Evolutionary conservation across 2,888 invertebrate genomes (phyloP), one percentile per base, ranked within the genome.

Genomic region (Leuctra nigra): DNA sequence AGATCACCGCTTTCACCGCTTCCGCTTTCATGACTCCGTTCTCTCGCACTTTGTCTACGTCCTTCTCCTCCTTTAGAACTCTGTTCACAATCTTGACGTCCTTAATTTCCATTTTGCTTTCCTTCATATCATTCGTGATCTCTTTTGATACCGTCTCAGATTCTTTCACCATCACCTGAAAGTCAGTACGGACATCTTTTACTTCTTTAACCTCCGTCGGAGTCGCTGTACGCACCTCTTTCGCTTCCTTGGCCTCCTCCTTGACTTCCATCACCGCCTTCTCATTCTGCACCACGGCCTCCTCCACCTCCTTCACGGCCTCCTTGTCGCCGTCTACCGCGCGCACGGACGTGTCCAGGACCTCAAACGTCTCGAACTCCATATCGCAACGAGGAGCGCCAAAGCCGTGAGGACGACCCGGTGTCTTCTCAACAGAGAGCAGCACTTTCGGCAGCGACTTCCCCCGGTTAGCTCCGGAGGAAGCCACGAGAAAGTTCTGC

Each of bases 341-440:
- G 44, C 53, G 48, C 13, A 54, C 62, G 20, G 41, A 33, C 9
- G 35, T 55, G 47, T 56, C 62, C n/a, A 56, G 77, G 54, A 87
- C 81, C 73, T 86, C 84, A 64, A 86, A 87, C 65, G 86, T 86
- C 72, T 91, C 90, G 64, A 91, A 91, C 64, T 90, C 89, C 82
- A 91, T 91, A 65, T 90, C 89, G 39, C 54, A 35, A 16, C 20
- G 33, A 3, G 38, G 44, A 25, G n/a, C 41, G 11, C 48, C 24
- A 23, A 22, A 29, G n/a, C 35, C 47, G 22, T 24, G 33, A n/a
- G 23, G 11, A 36, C 47, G 20, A 18, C 35, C 35, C 20, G 50
- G 20, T 18, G 6, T 29, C 29, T 6, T 29, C 29, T 29, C 29
- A 29, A 7, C 6, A 7, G 29, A 29, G 29, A 29, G 29, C 29